Evolutionary conservation across 2,797 vertebrate species (phyloP), one percentile per base, ranked within the genome.

Genomic region (Enteromius mattozi): DNA sequence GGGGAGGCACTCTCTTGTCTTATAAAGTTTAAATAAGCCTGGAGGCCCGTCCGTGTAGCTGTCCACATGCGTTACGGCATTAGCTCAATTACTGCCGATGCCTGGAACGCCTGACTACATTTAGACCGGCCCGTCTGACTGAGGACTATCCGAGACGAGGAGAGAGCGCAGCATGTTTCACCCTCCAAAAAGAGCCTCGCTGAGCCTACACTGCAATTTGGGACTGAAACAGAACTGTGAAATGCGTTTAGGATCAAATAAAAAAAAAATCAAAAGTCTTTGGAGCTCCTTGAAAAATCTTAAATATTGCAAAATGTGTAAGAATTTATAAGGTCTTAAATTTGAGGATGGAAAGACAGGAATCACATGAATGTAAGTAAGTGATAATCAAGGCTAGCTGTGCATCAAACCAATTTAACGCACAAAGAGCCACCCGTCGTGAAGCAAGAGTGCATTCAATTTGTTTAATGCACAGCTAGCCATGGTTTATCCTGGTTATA

Each of bases 11-110:
- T 91, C 94, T 95, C 92, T 86, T 30, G 65, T 93, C 88, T 95
- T 96, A 96, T 96, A 92, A 97, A 96, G 95, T 96, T 97, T 96
- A 96, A 95, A 95, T 95, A 93, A 96, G 40, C 54, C 56, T 81
- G 51, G 71, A 24, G 86, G 83, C 76, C 27, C 91, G 90, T 89
- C 89, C 84, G 86, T 89, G 66, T 93, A 92, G 95, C 93, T 94
- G 94, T 94, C 95, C 90, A 75, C 90, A 88, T 88, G 84, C 3
- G 45, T 90, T 90, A 84, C 30, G 66, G 92, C 94, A 96, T 97
- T 94, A 97, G 95, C 95, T 97, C 96, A 91, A 92, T 96, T 95
- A 96, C 92, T 0, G 68, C n/a, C 72, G 14, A 77, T 59, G 82
- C 37, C 49, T 59, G 74, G 16, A 76, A 69, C 24, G 59, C 45